Evolutionary conservation across 2,797 vertebrate species (phyloP).

Genomic region (Bufotes viridis): DNA sequence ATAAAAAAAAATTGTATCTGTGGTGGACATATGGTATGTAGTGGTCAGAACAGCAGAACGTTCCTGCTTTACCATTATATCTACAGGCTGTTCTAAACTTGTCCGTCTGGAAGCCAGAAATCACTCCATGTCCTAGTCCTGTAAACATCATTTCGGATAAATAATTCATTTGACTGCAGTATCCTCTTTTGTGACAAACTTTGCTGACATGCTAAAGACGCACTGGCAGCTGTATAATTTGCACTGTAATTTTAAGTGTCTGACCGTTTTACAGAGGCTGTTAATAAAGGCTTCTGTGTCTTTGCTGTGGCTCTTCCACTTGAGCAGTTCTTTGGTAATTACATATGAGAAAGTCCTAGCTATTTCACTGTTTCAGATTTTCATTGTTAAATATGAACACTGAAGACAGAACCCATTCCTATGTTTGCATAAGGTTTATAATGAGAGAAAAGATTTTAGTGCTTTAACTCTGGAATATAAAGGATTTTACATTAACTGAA

Average conservation of each 20-base stretch:
- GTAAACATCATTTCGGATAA: slow-evolving; percentile 41
- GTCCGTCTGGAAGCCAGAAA: slow-evolving; percentile 4
- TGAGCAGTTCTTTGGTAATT: slow-evolving; percentile 20
- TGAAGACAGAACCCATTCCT: slow-evolving; percentile 14
- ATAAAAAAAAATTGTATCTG: too few relatives aligned
- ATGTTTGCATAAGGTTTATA: background rate
- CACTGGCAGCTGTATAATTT: slow-evolving; percentile 22
- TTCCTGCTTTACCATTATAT: slow-evolving; percentile 4
- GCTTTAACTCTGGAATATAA: background rate
- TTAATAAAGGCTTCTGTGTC: slow-evolving; percentile 33
- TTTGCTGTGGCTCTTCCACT: slow-evolving; percentile 27
- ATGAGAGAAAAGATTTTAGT: background rate
- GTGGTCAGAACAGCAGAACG: slow-evolving; percentile 23
- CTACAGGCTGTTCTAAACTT: slow-evolving; percentile 14
- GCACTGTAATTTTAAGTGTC: slow-evolving; percentile 11
- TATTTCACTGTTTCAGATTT: background rate
- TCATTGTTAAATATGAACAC: slow-evolving; percentile 13
- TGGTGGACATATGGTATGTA: background rate
- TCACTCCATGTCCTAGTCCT: background rate
- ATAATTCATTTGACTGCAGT: slow-evolving; percentile 31
- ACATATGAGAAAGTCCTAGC: slow-evolving; percentile 18
- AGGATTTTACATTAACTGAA: background rate
- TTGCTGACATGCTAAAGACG: slow-evolving; percentile 34
- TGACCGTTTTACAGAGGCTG: slow-evolving; percentile 2
- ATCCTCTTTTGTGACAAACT: slow-evolving; percentile 31